Evolutionary conservation across 2,888 invertebrate genomes (phyloP), one percentile per base, ranked within the genome.

Genomic region (Ischnura elegans): DNA sequence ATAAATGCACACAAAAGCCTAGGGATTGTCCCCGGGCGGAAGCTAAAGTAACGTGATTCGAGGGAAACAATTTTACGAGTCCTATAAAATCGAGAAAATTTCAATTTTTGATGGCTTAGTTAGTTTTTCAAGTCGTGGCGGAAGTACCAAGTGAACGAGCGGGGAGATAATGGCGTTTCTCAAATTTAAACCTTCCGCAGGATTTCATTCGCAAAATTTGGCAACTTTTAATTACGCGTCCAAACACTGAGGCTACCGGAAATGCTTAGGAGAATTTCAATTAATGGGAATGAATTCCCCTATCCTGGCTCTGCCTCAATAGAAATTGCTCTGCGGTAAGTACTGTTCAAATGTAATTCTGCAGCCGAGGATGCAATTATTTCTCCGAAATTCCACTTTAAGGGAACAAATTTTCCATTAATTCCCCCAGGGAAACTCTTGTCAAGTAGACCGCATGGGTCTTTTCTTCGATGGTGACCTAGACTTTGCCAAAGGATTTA

Each of bases 401-500:
- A 76, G 36, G 36, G 76, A 36, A 76, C 76, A 76, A 36, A 76
- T 76, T 76, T 76, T 76, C 25, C 76, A 76, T 76, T 76, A 76
- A 76, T 76, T 1, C 76, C 36, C 10, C 36, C 76, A n/a, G 36
- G 36, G 36, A 76, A 25, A 36, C 61, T 61, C 25, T n/a, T 25
- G 76, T 36, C 29, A 76, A 29, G 76, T 36, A 36, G 76, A 76
- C 76, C 76, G 76, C 36, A 76, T 10, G 5, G 76, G 10, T 6
- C 51, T 8, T 1, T 36, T 36, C 29, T 29, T 66, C 29, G 6
- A 29, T 16, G 36, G 76, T 25, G 36, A 36, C 29, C 76, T 8
- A 36, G 8, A 36, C 76, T 76, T 76, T 36, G 0, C 66, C 16
- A 4, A 5, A 2, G 36, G 13, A 36, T 76, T 76, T 36, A 36